phyloP scores from a whole-genome alignment of 2,888 invertebrate genomes.

The Drosophila subquinaria region DNA sequence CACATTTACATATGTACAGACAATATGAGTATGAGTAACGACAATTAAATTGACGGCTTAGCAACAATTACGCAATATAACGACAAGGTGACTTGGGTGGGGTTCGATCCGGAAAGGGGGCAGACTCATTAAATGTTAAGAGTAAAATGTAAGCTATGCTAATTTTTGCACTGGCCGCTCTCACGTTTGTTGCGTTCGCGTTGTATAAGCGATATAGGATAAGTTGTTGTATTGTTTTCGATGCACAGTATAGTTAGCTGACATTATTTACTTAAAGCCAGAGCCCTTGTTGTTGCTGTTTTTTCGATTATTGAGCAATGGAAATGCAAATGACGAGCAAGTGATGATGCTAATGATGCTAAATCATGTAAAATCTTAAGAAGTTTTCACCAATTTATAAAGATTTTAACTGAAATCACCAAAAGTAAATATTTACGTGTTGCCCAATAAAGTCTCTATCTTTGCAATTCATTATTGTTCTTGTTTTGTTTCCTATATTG shows the following conservation, averaged over 20 bases:
- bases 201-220: conserved; percentile 41
- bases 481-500: too few relatives aligned
- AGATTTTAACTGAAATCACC: too few relatives aligned
- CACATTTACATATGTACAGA: conserved; percentile 2
- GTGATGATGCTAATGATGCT: background rate
- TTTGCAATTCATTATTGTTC: too few relatives aligned
- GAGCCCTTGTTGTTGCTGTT: background rate
- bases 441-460: too few relatives aligned
- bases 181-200: conserved; percentile 36
- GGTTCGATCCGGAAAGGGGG: conserved; percentile 1
- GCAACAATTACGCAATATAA: conserved; percentile 67
- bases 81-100: conserved; percentile 33
- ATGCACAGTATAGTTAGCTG: conserved; percentile 28
- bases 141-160: conserved; percentile 59
- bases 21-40: conserved; percentile 59
- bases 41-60: conserved; percentile 75
- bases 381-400: too few relatives aligned
- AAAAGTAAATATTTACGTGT: too few relatives aligned
- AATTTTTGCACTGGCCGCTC: conserved; percentile 48
- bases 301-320: background rate
- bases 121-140: conserved; percentile 56
- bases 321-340: too few relatives aligned
- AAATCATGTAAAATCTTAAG: too few relatives aligned
- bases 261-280: conserved; percentile 16
- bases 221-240: conserved; percentile 22